A percentile compares a stretch with the other conserved stretches of the same genome.
Conservation (phyloP, 2,888 invertebrate genomes). For the Eumacrocentrus americanus region DNA sequence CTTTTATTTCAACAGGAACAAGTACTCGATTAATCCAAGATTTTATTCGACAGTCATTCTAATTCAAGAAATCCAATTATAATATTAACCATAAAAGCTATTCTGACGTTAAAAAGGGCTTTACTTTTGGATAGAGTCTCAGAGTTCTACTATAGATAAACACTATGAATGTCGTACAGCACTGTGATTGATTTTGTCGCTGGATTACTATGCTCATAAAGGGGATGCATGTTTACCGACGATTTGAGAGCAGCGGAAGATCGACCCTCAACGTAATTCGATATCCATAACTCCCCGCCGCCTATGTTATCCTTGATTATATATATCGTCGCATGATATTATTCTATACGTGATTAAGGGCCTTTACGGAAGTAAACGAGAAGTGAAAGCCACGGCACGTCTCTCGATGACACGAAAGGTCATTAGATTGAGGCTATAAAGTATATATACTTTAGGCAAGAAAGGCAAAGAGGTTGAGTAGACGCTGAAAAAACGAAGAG, state of each 20-base stretch:
- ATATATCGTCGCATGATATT: background rate
- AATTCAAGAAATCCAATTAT: too few relatives aligned
- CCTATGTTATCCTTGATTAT: background rate
- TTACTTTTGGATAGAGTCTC: too few relatives aligned
- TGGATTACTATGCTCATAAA: background rate
- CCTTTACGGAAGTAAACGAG: background rate
- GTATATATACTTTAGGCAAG: background rate
- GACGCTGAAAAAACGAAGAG: conserved; percentile 23
- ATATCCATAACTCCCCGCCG: background rate
- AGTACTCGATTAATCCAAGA: conserved; percentile 5
- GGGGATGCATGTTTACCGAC: background rate
- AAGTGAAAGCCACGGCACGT: background rate
- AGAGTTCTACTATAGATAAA: background rate
- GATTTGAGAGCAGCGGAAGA: background rate
- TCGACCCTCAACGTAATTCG: conserved; percentile 4
- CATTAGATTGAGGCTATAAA: background rate
- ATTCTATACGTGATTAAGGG: too few relatives aligned
- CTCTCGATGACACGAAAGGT: background rate
- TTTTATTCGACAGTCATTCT: too few relatives aligned
- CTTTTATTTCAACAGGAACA: background rate
- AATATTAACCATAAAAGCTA: too few relatives aligned
- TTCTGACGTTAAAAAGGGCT: too few relatives aligned
- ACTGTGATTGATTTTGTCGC: conserved; percentile 7
- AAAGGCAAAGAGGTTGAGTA: conserved; percentile 9
- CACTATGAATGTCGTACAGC: background rate